phyloP scores from a whole-genome alignment of 2,113 vertebrate species.

The Heloderma charlesbogerti region DNA sequence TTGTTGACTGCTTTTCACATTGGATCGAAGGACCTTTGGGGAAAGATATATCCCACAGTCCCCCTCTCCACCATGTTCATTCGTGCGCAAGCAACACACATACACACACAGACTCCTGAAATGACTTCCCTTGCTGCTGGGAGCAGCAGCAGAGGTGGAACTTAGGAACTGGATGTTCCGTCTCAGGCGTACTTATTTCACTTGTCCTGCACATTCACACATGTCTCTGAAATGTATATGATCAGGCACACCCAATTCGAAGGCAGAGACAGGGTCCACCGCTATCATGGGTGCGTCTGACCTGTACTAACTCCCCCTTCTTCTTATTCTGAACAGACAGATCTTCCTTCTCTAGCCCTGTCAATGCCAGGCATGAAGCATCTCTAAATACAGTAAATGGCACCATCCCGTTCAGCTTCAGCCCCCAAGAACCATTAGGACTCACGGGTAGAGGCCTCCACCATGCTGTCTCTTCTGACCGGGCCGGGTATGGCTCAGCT shows the following conservation, averaged over 20 bases:
- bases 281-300: neutral
- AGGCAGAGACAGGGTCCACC: neutral
- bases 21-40: neutral
- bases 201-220: neutral
- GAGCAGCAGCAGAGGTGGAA: neutral
- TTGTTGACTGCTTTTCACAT: neutral
- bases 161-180: neutral
- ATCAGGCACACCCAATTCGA: no score
- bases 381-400: neutral
- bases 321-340: neutral
- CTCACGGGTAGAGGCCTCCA: slow-evolving; percentile 68
- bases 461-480: slow-evolving; percentile 66
- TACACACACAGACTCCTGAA: neutral
- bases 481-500: slow-evolving; percentile 23
- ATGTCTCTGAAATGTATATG: neutral
- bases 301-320: neutral
- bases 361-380: neutral
- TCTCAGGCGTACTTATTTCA: neutral
- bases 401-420: rapidly evolving
- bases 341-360: neutral
- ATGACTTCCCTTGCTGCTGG: neutral
- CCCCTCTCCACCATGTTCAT: neutral
- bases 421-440: neutral
- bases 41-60: neutral
- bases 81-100: neutral